A percentile compares a stretch with the other conserved stretches of the same genome.
Evolutionary conservation across 64 coral and sea anemone species (phyloP).

Genomic region (Hydrozoanthus tunicans): DNA sequence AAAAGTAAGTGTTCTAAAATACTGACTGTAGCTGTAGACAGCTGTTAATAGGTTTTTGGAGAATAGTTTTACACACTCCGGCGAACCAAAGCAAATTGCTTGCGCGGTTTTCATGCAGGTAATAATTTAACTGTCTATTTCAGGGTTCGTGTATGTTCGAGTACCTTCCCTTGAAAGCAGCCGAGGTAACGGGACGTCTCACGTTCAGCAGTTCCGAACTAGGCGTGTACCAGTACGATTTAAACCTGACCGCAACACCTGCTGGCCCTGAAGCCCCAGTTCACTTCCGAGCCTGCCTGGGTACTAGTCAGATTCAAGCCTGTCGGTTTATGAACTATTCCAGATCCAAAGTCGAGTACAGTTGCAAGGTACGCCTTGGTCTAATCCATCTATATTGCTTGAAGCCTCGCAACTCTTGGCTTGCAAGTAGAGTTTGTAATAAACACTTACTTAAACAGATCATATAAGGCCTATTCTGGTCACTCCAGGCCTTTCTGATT

Average conservation of each 20-base stretch:
- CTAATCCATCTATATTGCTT: too few relatives aligned
- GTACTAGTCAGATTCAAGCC: slow-evolving; percentile 81
- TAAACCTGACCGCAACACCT: slow-evolving; percentile 81
- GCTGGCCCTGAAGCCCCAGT: slow-evolving; percentile 88
- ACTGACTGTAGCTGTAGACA: not conserved
- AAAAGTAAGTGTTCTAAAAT: too few relatives aligned
- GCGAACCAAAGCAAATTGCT: not conserved
- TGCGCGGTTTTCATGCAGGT: not conserved
- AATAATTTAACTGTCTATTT: not conserved
- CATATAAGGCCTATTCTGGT: not conserved
- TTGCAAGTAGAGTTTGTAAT: too few relatives aligned
- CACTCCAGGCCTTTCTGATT: too few relatives aligned
- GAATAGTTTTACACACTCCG: not conserved
- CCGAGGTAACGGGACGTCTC: slow-evolving; percentile 75
- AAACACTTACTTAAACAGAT: not conserved
- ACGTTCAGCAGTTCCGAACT: slow-evolving; percentile 86
- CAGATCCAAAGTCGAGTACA: slow-evolving; percentile 94
- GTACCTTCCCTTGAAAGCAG: slow-evolving; percentile 88
- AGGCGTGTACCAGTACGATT: slow-evolving; percentile 89
- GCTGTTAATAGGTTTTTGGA: not conserved
- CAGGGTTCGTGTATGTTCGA: slow-evolving; percentile 97
- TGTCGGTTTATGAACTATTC: slow-evolving; percentile 96
- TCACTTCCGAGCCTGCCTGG: slow-evolving; percentile 85
- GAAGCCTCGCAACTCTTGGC: too few relatives aligned
- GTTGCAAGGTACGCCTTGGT: slow-evolving; percentile 73